Evolutionary conservation across 2,113 vertebrate genomes (phyloP).

Genomic region (Xenopus borealis): DNA sequence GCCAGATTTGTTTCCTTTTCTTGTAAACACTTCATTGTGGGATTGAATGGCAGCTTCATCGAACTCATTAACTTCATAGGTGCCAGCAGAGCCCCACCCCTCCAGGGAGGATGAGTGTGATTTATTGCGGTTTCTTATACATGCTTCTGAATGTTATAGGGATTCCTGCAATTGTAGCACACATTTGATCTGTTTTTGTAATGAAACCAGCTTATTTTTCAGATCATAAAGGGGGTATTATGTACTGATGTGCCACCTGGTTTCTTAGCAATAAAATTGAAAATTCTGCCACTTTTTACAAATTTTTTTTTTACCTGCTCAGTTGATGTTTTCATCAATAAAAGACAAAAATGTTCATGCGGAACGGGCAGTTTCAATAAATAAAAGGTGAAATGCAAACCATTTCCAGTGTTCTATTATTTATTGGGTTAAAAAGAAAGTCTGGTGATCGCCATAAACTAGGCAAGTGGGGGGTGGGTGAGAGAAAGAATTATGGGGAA

Average conservation of each 20-base stretch:
- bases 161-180: conserved; percentile 47
- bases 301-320: conserved; percentile 88
- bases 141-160: not conserved
- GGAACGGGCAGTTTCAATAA: conserved; percentile 87
- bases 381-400: conserved; percentile 85
- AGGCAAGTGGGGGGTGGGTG: too few species aligned
- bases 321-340: conserved; percentile 83
- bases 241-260: conserved; percentile 88
- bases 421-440: not conserved
- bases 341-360: conserved; percentile 71
- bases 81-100: too few species aligned
- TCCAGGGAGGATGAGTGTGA: too few species aligned
- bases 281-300: conserved; percentile 81
- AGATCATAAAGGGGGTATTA: conserved; percentile 82
- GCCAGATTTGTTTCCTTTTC: conserved; percentile 75
- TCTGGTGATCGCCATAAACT: too few species aligned
- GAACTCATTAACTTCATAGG: too few species aligned
- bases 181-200: conserved; percentile 55
- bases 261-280: conserved; percentile 98
- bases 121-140: not conserved
- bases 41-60: conserved; percentile 79
- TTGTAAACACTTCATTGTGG: conserved; percentile 88
- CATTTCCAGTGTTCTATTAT: conserved; percentile 48
- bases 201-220: conserved; percentile 62
- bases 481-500: too few species aligned